Evolutionary conservation across 1,140 invertebrate species (phyloP).

Genomic region (Diorhabda sublineata): DNA sequence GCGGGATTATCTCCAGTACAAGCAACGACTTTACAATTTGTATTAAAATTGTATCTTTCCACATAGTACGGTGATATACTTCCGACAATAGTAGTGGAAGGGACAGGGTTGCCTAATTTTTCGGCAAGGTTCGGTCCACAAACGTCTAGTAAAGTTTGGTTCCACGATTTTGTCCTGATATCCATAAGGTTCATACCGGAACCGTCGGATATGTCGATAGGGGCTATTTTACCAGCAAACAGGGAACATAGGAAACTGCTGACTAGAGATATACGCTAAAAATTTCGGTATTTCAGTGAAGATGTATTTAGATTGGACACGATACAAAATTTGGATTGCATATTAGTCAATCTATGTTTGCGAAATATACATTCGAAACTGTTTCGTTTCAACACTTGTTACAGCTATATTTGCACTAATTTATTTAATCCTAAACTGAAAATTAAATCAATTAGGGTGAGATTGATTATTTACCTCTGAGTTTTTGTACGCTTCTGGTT

Average conservation of each 20-base stretch:
- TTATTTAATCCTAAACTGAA: too few relatives aligned
- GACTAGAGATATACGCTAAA: constrained; percentile 83
- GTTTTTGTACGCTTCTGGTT: constrained; percentile 67
- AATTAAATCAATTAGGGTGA: too few relatives aligned
- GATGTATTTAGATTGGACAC: too few relatives aligned
- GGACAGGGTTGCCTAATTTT: constrained; percentile 70
- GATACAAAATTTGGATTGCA: too few relatives aligned
- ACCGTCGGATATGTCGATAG: constrained; percentile 88
- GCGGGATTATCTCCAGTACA: constrained; percentile 95
- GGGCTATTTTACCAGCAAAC: constrained; percentile 84
- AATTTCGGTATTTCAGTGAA: constrained; percentile 26
- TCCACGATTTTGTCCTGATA: constrained; percentile 77
- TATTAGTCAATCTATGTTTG: neutral
- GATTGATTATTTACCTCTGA: constrained; percentile 3
- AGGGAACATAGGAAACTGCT: constrained; percentile 89
- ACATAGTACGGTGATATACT: constrained; percentile 74
- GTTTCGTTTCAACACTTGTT: too few relatives aligned
- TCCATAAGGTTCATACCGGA: constrained; percentile 97
- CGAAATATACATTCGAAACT: too few relatives aligned
- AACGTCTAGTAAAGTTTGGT: constrained; percentile 66
- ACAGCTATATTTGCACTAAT: too few relatives aligned
- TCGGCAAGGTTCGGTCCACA: constrained; percentile 64
- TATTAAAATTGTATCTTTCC: constrained; percentile 76
- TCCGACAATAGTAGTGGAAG: constrained; percentile 66
- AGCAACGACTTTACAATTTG: constrained; percentile 74